phyloP scores from a whole-genome alignment of 2,113 vertebrate genomes.

The human (Homo sapiens) region DNA sequence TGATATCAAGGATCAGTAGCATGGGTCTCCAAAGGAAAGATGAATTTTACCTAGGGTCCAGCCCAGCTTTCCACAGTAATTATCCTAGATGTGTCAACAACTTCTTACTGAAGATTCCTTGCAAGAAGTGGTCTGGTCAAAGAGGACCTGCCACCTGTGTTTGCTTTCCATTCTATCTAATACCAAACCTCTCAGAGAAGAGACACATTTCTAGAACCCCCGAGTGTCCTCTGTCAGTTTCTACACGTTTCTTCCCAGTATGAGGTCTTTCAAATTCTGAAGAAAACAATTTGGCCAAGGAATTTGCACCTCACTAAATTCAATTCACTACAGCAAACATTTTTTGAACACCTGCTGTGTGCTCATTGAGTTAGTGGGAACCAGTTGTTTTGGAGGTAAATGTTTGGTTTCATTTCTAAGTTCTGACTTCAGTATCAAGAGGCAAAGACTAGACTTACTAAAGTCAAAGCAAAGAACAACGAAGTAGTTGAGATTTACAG shows the following conservation, averaged over 20 bases:
- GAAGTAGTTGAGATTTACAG: background rate
- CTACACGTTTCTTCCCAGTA: background rate
- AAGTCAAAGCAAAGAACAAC: background rate
- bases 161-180: background rate
- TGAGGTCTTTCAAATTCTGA: background rate
- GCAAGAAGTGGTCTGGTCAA: background rate
- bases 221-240: background rate
- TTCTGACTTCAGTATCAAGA: slow-evolving; percentile 5
- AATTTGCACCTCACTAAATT: background rate
- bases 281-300: background rate
- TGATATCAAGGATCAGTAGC: background rate
- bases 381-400: background rate
- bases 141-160: background rate
- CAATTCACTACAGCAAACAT: background rate
- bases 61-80: background rate
- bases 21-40: background rate
- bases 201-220: background rate
- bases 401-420: slow-evolving; percentile 20
- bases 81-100: background rate
- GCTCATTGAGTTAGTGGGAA: background rate
- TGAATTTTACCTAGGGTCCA: background rate
- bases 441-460: background rate
- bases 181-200: background rate
- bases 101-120: background rate
- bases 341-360: background rate